Evolutionary conservation across 2,113 vertebrate species (phyloP), one percentile per base, ranked within the genome.

Genomic region (Phalacrocorax pelagicus): DNA sequence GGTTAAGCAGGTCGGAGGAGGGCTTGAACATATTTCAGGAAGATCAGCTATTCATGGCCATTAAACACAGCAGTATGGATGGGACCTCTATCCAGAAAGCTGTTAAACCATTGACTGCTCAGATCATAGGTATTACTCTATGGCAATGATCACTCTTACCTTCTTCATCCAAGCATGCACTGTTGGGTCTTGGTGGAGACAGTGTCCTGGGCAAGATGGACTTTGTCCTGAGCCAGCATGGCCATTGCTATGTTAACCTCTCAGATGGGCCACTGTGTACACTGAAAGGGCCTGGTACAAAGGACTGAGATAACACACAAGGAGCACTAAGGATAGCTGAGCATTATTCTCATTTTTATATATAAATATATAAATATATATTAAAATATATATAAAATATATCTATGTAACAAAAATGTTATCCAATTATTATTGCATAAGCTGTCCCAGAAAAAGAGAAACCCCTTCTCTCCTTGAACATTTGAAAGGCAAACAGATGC

Each of bases 11-110:
- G 9, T 67, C 27, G 83, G 61, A 86, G 47, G 29, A 82, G 32
- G 44, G 5, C 42, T 72, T 66, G 44, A 52, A 36, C 17, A 78
- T 78, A 49, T 78, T 71, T 42, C 75, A 49, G 24, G 42, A 52
- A 63, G 26, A 74, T 70, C 36, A 13, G n/a, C 13, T 11, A 36
- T 57, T 81, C 0, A 0, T 52, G 34, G 22, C 42, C 51, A 62
- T 44, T 78, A 75, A 83, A 67, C 32, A 40, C 30, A 89, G 57
- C 21, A 44, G 38, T 54, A 40, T 36, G 15, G 52, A 51, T 6
- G 27, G n/a, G 47, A 63, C 15, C 8, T 38, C 30, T 30, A 62
- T 13, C 42, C 38, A 83, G 24, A 46, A 72, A 54, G 5, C 18
- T 11, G 29, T 22, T 29, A 54, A 90, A 85, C 6, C 15, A 8